Percentiles rank a stretch among this genome's conserved stretches.
These are phyloP conservation scores for Anoncus sp. DNA, from an alignment of 2,888 invertebrate species.

Conservation along the genomic window DNA sequence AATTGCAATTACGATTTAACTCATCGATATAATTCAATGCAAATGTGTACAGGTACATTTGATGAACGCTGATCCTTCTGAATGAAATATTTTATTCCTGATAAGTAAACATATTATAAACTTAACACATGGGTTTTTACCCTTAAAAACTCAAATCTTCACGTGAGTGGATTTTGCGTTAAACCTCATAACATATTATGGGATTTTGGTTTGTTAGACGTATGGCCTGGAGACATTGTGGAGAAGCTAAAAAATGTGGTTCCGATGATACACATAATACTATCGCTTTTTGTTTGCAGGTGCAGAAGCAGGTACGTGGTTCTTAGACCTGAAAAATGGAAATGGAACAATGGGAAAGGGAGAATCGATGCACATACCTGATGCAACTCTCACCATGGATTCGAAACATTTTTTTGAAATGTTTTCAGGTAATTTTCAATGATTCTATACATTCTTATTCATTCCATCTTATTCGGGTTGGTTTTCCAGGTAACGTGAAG, in stretches of 20 bases:
- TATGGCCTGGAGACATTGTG: too few relatives aligned
- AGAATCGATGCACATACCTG: constrained; percentile 87
- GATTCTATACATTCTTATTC: neutral
- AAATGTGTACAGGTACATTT: too few relatives aligned
- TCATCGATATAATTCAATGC: too few relatives aligned
- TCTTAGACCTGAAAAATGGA: constrained; percentile 95
- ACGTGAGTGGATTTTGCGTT: too few relatives aligned
- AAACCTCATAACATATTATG: too few relatives aligned
- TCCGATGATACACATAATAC: neutral
- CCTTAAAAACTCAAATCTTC: too few relatives aligned
- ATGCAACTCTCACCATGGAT: constrained; percentile 94
- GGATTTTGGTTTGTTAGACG: too few relatives aligned
- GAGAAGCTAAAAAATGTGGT: neutral
- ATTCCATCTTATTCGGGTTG: neutral
- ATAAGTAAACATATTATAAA: too few relatives aligned
- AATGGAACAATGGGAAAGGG: constrained; percentile 92
- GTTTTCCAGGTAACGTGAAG: constrained; percentile 90
- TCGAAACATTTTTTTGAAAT: constrained; percentile 90
- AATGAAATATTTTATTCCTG: too few relatives aligned
- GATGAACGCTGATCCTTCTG: too few relatives aligned
- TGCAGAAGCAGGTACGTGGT: constrained; percentile 90
- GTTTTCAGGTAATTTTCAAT: constrained; percentile 87
- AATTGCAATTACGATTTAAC: too few relatives aligned
- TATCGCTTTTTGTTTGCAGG: constrained; percentile 81
- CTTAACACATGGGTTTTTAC: too few relatives aligned